Evolutionary conservation across 2,113 vertebrate species (phyloP), one percentile per base, ranked within the genome.

Genomic region (Poicephalus meyeri): DNA sequence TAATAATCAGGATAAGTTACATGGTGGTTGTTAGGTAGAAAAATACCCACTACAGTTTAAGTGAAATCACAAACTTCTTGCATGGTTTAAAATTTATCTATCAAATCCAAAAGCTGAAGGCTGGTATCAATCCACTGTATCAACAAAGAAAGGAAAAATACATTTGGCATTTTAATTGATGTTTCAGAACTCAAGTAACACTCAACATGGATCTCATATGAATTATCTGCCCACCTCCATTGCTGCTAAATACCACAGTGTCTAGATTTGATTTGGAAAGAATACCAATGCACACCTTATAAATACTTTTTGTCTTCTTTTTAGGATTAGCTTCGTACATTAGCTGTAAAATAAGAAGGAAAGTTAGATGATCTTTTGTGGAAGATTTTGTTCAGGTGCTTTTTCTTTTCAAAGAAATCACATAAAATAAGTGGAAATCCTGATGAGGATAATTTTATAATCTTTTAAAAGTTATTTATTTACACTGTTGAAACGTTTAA

Each of bases 301-400:
- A 99, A 95, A 99, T 99, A 98, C 99, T 99, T 98, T 99, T 99
- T 93, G 99, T 99, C 97, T 99, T 99, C 98, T 99, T 99, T 98
- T 99, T 99, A 93, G 99, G 99, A 97, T 99, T 99, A 72, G 98
- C 98, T 95, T 99, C 99, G 97, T 99, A 99, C 95, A 99, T 98
- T 97, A 99, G 95, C 99, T 99, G 96, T 82, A 94, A 97, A 97
- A 97, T 96, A 98, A 97, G 94, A 97, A 97, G 96, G 95, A 97
- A 97, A 97, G 96, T 97, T 97, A 97, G 96, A 97, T 97, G 97
- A 97, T 97, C 96, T 95, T 96, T 94, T 95, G 96, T 95, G 94
- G 95, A 95, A 96, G 96, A 97, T 85, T 97, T 97, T 95, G 96
- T 96, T 97, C 96, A 96, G 91, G 47, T 96, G 92, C 92, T 96